Conservation (phyloP, 2,113 vertebrate species). For the Phrynocephalus versicolor region DNA sequence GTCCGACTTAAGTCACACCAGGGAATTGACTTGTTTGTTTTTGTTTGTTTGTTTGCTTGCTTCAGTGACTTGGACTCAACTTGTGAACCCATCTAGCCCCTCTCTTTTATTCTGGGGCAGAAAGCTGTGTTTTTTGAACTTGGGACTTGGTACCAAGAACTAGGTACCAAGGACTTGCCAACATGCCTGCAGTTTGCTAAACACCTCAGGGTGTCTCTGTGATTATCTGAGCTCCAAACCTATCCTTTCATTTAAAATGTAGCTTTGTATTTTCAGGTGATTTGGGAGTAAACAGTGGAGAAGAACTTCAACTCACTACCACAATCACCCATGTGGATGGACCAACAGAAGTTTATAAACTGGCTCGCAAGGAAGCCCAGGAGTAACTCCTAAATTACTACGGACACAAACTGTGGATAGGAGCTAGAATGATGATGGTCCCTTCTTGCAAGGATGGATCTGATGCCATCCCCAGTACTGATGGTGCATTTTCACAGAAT, state of each 20-base stretch:
- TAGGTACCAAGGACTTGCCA: no score
- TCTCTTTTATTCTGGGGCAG: no score
- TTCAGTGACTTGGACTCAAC: no score
- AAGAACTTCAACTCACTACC: conserved; percentile 94
- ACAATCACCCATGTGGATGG: conserved; percentile 93
- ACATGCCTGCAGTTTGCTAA: no score
- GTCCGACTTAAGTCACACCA: no score
- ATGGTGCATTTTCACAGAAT: conserved; percentile 39
- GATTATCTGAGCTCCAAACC: accelerated
- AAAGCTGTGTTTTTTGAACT: no score
- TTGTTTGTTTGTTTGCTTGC: no score
- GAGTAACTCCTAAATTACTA: conserved; percentile 72
- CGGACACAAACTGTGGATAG: conserved; percentile 14
- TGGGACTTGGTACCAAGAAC: no score
- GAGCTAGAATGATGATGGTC: background rate
- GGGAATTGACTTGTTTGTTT: no score
- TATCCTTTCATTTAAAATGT: accelerated
- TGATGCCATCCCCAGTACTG: conserved; percentile 5
- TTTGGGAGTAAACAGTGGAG: conserved; percentile 83
- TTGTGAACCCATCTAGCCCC: no score
- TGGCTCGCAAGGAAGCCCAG: conserved; percentile 92
- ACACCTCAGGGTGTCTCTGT: no score
- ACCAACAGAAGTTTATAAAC: conserved; percentile 92
- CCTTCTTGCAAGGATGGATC: conserved; percentile 20
- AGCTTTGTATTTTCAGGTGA: conserved; percentile 70